Base-by-base conservation (phyloP, 1,140 invertebrate genomes). In the Philopotamus ludificatus region DNA sequence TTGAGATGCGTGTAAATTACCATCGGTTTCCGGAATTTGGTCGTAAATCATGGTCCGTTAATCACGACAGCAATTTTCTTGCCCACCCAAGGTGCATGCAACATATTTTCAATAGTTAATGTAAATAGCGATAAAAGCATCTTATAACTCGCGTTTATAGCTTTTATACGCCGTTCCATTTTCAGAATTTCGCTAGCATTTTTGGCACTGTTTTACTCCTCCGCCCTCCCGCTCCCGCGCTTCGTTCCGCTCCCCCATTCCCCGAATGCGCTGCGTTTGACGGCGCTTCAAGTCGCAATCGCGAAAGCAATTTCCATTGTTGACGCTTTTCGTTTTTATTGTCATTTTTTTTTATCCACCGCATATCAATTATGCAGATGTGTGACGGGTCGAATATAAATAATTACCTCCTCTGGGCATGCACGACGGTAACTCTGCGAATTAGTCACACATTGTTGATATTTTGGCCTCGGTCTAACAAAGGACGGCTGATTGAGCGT, bases 221-320 rank as follows among this genome's bases (percentile, higher is more conserved):
- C 8, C 34, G 39, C 39, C 3, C 34, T 42, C 54, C 39, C 54
- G 26, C 23, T 18, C 10, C 3, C 25, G n/a, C 28, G n/a, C 1
- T 1, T 12, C 26, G 26, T 39, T n/a, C 26, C 8, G 39, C 2
- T 54, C 51, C 25, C 51, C 18, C 26, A n/a, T 28, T 10, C 9
- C 25, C 15, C 51, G 23, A 49, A 1, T 16, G 45, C 18, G 21
- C 54, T 58, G 54, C 41, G 28, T 58, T 58, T 44, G 54, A 58
- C 54, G 54, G 54, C 41, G 54, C 21, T 58, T 34, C 12, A 47
- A 60, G 28, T 60, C 57, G 57, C 57, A 60, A 60, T 60, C 57
- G 47, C 57, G 57, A 60, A 60, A 60, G 44, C 57, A 60, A 60
- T 60, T 60, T 60, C 54, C 54, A 57, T 57, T 57, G 54, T 57